Evolutionary conservation across 2,113 vertebrate species (phyloP), one percentile per base, ranked within the genome.

Genomic region (Gorilla gorilla): DNA sequence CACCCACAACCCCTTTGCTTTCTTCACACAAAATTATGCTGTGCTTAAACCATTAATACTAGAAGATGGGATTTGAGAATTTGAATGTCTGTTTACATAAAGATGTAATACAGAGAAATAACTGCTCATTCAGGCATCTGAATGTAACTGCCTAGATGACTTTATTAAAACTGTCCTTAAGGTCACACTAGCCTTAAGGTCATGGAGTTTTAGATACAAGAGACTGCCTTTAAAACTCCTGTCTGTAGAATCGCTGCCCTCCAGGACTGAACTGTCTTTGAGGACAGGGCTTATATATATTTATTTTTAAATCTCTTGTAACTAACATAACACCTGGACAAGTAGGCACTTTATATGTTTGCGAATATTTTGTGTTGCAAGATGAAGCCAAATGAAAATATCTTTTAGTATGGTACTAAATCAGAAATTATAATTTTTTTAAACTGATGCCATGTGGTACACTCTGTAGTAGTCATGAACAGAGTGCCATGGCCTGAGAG

Each of bases 121-220:
- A 52, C 86, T 93, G 32, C 7, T 87, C 32, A 91, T 84, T 94
- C 55, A 73, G 27, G 40, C 57, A 75, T 79, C 25, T 97, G 79
- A 82, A 79, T 96, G 85, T 92, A 96, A 94, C 52, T 96, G 30
- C 43, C 64, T 75, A 89, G 91, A 89, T 90, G 45, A 82, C 55
- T 80, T 91, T 59, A 59, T 59, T 59, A 25, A 59, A 32, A 94
- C 43, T n/a, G 57, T 97, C 93, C 73, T 40, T 75, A 85, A 95
- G 45, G 85, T 57, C 86, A 64, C 92, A 68, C 22, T 89, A 94
- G 48, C 59, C 5, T 93, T 75, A 85, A 80, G 35, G 57, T 72
- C 45, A n/a, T 25, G 17, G 38, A 88, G 35, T 90, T 95, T 85
- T 78, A 93, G n/a, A 93, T 94, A n/a, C 17, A 84, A 82, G 59